phyloP scores from a whole-genome alignment of 2,113 vertebrate species.

The Bagarius yarrelli region DNA sequence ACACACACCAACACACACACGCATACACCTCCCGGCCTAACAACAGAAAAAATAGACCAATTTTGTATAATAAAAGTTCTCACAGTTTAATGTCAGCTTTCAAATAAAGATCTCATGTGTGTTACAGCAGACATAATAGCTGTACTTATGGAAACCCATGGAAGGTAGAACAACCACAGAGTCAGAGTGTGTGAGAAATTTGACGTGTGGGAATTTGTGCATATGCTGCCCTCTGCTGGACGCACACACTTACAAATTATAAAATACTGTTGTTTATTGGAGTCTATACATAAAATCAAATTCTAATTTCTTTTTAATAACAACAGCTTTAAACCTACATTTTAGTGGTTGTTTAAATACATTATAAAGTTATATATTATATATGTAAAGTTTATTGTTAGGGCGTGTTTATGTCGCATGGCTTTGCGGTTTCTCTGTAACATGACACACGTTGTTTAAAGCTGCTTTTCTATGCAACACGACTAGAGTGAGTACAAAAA shows the following conservation, averaged over 20 bases:
- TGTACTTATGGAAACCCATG: background rate
- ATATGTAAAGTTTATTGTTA: too few species aligned
- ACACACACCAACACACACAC: background rate
- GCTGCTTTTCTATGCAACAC: too few species aligned
- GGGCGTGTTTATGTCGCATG: too few species aligned
- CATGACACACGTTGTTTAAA: too few species aligned
- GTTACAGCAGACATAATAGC: background rate
- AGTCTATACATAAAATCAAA: too few species aligned
- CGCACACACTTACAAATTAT: background rate
- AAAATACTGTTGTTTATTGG: too few species aligned
- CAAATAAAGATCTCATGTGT: background rate
- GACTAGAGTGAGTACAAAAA: too few species aligned
- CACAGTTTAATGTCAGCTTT: background rate
- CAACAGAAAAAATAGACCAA: background rate
- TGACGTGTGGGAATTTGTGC: background rate
- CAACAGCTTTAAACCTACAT: too few species aligned
- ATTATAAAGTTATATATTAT: too few species aligned
- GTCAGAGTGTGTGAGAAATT: background rate
- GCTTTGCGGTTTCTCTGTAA: too few species aligned
- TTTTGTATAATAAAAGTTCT: background rate
- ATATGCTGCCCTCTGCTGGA: constrained; percentile 65
- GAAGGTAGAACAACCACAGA: background rate
- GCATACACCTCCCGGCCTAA: background rate
- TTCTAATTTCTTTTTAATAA: too few species aligned
- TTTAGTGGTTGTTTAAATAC: too few species aligned